Percentiles rank a stretch among this genome's conserved stretches.
These are phyloP conservation scores for Delichon dasypus DNA, from an alignment of 2,797 vertebrate genomes.

Conservation along the genomic window DNA sequence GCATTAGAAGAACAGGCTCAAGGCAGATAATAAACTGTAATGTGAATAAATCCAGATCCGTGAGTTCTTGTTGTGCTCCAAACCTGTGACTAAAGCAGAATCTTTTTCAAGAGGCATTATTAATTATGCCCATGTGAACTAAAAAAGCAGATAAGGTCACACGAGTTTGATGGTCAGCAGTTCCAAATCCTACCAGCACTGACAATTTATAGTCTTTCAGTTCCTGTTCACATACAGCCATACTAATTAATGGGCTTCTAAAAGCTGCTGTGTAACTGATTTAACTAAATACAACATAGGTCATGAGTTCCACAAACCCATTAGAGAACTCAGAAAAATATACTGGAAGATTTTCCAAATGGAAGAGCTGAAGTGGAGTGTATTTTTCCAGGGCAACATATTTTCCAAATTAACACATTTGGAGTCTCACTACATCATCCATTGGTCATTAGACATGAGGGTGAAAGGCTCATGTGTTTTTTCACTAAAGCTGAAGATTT, in stretches of 20 bases:
- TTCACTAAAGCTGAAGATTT: background rate
- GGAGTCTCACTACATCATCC: background rate
- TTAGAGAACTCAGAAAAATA: background rate
- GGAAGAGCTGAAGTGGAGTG: background rate
- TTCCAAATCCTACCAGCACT: background rate
- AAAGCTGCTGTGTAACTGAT: conserved; percentile 28
- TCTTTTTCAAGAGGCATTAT: background rate
- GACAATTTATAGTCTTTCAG: background rate
- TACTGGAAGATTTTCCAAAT: background rate
- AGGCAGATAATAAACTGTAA: background rate
- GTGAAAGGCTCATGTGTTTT: background rate
- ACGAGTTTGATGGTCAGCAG: background rate
- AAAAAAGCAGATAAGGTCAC: conserved; percentile 13
- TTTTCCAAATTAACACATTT: background rate
- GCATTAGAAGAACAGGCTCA: background rate
- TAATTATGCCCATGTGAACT: background rate
- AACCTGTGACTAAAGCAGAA: background rate
- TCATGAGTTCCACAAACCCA: background rate
- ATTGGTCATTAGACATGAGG: background rate
- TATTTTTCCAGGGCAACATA: background rate
- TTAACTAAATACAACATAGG: background rate
- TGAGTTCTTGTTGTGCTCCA: background rate
- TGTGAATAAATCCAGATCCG: background rate
- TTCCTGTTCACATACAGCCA: background rate
- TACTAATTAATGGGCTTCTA: background rate